A percentile compares a stretch with the other conserved stretches of the same genome.
phyloP scores from a whole-genome alignment of 1,140 invertebrate genomes.

The Meloidogyne hapla region DNA sequence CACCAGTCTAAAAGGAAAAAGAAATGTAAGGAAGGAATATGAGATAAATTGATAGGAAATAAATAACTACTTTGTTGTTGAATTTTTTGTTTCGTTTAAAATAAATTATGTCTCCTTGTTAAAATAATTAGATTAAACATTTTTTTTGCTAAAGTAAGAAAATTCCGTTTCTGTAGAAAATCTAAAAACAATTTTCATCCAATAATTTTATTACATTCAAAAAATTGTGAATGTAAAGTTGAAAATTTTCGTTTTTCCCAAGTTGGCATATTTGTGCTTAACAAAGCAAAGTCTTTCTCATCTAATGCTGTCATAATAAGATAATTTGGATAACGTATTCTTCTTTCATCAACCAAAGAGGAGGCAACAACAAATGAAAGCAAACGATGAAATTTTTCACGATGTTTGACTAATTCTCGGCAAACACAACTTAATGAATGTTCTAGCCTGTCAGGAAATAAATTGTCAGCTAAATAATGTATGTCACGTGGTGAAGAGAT shows the following conservation, averaged over 20 bases:
- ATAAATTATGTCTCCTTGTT: too few relatives aligned
- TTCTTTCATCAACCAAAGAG: constrained; percentile 25
- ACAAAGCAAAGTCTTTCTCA: constrained; percentile 24
- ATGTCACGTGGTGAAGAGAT: not conserved
- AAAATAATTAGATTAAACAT: too few relatives aligned
- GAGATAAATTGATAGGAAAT: too few relatives aligned
- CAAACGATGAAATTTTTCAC: constrained; percentile 20
- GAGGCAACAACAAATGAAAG: constrained; percentile 18
- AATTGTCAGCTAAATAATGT: not conserved
- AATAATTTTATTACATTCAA: constrained; percentile 33
- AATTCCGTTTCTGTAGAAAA: too few relatives aligned
- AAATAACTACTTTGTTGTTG: too few relatives aligned
- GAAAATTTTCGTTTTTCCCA: constrained; percentile 29
- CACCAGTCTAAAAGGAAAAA: too few relatives aligned
- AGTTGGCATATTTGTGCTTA: constrained; percentile 24
- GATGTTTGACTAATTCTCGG: constrained; percentile 18
- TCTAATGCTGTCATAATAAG: constrained; percentile 17
- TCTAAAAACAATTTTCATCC: constrained; percentile 15
- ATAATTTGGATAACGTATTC: constrained; percentile 25
- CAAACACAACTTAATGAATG: constrained; percentile 7
- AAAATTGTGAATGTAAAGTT: constrained; percentile 30
- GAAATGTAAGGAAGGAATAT: too few relatives aligned
- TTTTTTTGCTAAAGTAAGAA: too few relatives aligned
- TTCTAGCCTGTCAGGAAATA: constrained; percentile 18
- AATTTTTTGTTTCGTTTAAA: too few relatives aligned